Conservation (phyloP, 1,140 invertebrate species). For the Kradibia gibbosae region DNA sequence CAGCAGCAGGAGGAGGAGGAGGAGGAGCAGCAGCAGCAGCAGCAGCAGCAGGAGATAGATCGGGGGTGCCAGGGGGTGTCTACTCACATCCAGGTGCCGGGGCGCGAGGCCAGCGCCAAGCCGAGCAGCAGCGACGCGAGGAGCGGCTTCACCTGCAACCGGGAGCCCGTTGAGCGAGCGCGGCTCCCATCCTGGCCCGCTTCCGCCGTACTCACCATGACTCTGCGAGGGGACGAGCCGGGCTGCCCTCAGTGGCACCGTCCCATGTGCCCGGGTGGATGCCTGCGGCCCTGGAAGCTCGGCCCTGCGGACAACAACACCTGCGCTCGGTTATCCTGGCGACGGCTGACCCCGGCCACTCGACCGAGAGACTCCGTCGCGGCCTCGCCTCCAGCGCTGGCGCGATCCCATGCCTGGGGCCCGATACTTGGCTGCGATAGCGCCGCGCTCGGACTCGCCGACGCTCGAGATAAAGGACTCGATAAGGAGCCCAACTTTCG, state of each 20-base stretch:
- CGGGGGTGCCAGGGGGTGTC: too few species aligned
- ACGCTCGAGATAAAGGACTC: too few species aligned
- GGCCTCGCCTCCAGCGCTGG: too few species aligned
- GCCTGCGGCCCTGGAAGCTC: not conserved
- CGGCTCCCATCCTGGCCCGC: not conserved
- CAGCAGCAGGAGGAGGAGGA: not conserved
- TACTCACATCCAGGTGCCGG: conserved; percentile 48
- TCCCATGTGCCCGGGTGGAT: not conserved
- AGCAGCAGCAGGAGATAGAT: not conserved
- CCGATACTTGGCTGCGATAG: too few species aligned
- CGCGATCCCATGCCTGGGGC: too few species aligned
- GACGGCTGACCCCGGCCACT: too few species aligned
- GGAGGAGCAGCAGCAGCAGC: not conserved
- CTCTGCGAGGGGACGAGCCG: not conserved
- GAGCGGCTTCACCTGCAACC: conserved; percentile 34
- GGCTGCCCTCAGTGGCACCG: not conserved
- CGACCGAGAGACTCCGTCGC: too few species aligned
- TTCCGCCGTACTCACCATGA: not conserved
- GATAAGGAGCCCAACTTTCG: too few species aligned
- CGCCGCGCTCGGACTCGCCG: too few species aligned
- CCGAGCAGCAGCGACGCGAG: conserved; percentile 28
- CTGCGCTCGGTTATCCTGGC: too few species aligned
- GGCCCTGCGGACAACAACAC: too few species aligned
- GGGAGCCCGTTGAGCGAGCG: not conserved
- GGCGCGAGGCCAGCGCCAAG: conserved; percentile 28